Evolutionary conservation across 1,140 invertebrate species (phyloP).

Genomic region (Oscheius sp.): DNA sequence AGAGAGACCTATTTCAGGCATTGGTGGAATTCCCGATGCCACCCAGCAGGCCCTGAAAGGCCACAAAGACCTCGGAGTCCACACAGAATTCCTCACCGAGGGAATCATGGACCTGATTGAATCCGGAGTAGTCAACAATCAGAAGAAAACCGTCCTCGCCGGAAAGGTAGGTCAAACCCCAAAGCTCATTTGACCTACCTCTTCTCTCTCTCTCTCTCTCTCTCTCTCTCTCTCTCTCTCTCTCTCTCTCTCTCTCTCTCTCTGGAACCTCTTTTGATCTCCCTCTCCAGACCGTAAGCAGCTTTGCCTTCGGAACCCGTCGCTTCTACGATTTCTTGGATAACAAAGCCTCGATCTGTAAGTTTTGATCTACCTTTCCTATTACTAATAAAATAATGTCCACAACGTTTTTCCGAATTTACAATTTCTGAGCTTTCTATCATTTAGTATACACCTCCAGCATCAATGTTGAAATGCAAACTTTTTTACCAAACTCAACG

Average conservation of each 20-base stretch:
- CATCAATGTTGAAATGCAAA: too few relatives aligned
- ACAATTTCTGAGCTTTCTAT: too few relatives aligned
- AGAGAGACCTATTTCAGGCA: constrained; percentile 69
- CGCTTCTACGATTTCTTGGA: constrained; percentile 85
- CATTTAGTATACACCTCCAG: too few relatives aligned
- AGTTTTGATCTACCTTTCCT: constrained; percentile 38
- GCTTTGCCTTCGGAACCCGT: constrained; percentile 82
- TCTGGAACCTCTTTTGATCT: too few relatives aligned
- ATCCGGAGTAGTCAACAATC: constrained; percentile 79
- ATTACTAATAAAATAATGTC: too few relatives aligned
- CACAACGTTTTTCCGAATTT: too few relatives aligned
- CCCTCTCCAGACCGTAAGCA: constrained; percentile 69
- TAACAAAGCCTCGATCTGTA: constrained; percentile 69
- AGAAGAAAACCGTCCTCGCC: constrained; percentile 74
- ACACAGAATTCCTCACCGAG: constrained; percentile 76
- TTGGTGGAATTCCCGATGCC: constrained; percentile 86
- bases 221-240: too few relatives aligned
- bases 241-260: too few relatives aligned
- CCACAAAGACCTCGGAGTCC: constrained; percentile 86
- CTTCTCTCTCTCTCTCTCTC: too few relatives aligned
- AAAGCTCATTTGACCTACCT: neutral
- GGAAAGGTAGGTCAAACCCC: constrained; percentile 71
- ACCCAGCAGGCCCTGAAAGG: constrained; percentile 74
- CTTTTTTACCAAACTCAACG: too few relatives aligned
- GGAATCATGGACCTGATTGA: constrained; percentile 81